These are phyloP conservation scores for Silurus glanis DNA, from an alignment of 2,113 vertebrate genomes.

Conservation along the genomic window DNA sequence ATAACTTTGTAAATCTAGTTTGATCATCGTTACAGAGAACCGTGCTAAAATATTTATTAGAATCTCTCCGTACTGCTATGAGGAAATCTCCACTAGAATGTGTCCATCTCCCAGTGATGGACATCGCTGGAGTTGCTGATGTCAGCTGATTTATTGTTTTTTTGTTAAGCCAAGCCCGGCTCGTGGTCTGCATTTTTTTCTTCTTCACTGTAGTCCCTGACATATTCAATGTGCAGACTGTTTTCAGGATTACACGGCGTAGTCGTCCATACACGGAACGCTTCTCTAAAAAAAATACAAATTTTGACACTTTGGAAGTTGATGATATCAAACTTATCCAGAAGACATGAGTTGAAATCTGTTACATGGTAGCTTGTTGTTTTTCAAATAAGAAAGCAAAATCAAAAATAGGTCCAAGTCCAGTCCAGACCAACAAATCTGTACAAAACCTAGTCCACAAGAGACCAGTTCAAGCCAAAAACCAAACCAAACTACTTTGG, in stretches of 20 bases:
- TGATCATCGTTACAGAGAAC: neutral
- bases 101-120: neutral
- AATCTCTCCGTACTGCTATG: neutral
- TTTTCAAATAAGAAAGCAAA: neutral
- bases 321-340: neutral
- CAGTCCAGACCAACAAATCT: neutral
- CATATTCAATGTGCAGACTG: neutral
- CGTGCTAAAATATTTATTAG: neutral
- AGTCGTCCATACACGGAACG: neutral
- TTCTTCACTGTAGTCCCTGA: neutral
- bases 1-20: neutral
- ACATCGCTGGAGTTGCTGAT: constrained; percentile 4
- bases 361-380: too few relatives aligned
- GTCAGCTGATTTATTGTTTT: neutral
- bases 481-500: neutral
- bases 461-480: neutral
- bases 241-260: neutral
- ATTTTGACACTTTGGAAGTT: neutral
- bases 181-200: neutral
- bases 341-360: neutral
- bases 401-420: neutral
- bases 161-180: neutral
- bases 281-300: neutral
- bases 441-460: neutral
- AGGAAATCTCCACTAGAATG: neutral